These are phyloP conservation scores for Triops cancriformis DNA, from an alignment of 1,140 invertebrate species.

Conservation along the genomic window DNA sequence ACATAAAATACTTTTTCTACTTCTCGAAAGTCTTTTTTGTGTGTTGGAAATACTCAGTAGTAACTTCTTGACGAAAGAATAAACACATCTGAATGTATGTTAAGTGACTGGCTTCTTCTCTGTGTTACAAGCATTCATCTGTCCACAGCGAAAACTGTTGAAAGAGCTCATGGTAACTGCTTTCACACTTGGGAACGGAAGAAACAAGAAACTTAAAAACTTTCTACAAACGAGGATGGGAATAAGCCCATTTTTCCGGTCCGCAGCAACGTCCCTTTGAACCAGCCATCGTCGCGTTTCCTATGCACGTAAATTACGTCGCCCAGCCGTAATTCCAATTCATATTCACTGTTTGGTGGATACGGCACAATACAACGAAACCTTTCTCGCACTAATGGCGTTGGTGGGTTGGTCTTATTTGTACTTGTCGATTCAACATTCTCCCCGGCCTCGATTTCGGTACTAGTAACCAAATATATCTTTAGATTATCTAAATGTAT, in stretches of 20 bases:
- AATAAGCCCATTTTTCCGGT: conserved; percentile 86
- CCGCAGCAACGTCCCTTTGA: conserved; percentile 80
- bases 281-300: conserved; percentile 91
- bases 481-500: too few relatives aligned
- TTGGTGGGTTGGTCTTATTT: neutral
- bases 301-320: conserved; percentile 87
- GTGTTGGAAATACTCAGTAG: too few relatives aligned
- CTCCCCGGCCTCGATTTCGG: neutral
- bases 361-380: conserved; percentile 87
- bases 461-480: neutral
- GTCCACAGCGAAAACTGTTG: too few relatives aligned
- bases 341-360: conserved; percentile 88
- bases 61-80: too few relatives aligned
- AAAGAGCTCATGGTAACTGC: too few relatives aligned
- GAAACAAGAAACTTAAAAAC: conserved; percentile 42
- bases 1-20: neutral
- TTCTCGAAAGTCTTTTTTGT: too few relatives aligned
- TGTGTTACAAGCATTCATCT: too few relatives aligned
- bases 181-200: too few relatives aligned
- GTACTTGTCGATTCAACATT: neutral
- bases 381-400: conserved; percentile 41
- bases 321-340: conserved; percentile 76
- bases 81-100: too few relatives aligned
- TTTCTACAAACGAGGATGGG: conserved; percentile 86
- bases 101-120: too few relatives aligned